Evolutionary conservation across 2,113 vertebrate species (phyloP).

Genomic region (Chlorodrepanis virens): DNA sequence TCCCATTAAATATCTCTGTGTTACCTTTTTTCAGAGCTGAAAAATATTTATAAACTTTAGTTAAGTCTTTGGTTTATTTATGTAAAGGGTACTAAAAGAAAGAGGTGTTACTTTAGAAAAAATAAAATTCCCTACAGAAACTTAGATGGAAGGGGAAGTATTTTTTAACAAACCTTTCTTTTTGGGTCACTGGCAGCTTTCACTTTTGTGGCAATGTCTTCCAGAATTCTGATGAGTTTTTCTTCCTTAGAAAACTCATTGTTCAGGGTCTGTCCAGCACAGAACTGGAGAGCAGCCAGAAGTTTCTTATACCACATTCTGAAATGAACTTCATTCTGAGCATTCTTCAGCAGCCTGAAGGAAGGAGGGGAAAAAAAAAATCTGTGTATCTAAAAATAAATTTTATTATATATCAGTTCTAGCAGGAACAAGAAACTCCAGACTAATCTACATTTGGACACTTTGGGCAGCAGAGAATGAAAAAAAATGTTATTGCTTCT

Average conservation of each 20-base stretch:
- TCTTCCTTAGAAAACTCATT: slow-evolving; percentile 71
- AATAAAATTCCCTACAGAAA: neutral
- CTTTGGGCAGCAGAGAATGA: slow-evolving; percentile 9
- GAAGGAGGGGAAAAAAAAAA: slow-evolving; percentile 16
- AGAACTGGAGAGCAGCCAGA: slow-evolving; percentile 73
- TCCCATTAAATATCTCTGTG: neutral
- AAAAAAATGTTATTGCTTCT: slow-evolving; percentile 21
- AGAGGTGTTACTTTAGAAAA: neutral
- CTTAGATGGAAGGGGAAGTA: neutral
- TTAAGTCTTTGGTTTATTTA: neutral
- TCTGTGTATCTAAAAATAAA: neutral
- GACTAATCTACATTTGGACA: slow-evolving; percentile 23
- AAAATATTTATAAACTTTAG: neutral
- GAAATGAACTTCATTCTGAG: slow-evolving; percentile 73
- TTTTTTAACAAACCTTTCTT: slow-evolving; percentile 69
- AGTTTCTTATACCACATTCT: slow-evolving; percentile 71
- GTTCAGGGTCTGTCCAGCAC: slow-evolving; percentile 65
- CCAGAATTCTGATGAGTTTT: slow-evolving; percentile 68
- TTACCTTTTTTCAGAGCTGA: neutral
- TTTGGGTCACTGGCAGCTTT: slow-evolving; percentile 56
- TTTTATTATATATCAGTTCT: neutral
- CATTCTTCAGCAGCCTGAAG: slow-evolving; percentile 74
- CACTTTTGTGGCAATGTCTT: slow-evolving; percentile 63
- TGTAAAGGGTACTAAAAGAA: neutral
- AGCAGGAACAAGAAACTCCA: slow-evolving; percentile 18